phyloP scores from a whole-genome alignment of 2,797 vertebrate species.

The Urophycis tenuis region DNA sequence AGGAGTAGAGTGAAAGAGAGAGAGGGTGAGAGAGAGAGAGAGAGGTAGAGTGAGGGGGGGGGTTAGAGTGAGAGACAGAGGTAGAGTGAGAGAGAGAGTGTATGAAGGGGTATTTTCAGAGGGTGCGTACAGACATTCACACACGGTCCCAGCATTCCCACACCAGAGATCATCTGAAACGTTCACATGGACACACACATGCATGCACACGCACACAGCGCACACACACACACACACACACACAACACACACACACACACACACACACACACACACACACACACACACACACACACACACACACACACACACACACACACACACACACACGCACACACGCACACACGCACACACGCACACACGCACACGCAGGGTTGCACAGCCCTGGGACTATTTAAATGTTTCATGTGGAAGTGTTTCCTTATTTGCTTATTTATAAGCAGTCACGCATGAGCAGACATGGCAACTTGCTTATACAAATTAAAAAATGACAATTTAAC shows the following conservation, averaged over 20 bases:
- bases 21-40: constrained; percentile 5
- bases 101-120: constrained; percentile 15
- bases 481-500: not conserved
- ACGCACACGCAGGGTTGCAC: not conserved
- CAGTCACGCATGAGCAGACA: not conserved
- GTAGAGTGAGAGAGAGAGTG: not conserved
- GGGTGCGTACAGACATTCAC: constrained; percentile 27
- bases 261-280: constrained; percentile 19
- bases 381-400: too few species aligned
- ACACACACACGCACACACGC: not conserved
- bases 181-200: constrained; percentile 40
- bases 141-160: constrained; percentile 32
- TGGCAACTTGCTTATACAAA: not conserved
- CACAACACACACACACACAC: constrained; percentile 11
- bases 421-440: not conserved
- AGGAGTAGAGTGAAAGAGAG: not conserved
- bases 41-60: too few species aligned
- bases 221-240: not conserved
- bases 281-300: not conserved
- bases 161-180: constrained; percentile 50
- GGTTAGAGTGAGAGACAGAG: not conserved
- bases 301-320: constrained; percentile 16
- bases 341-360: not conserved
- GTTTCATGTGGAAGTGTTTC: too few species aligned
- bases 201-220: not conserved